phyloP scores from a whole-genome alignment of 2,113 vertebrate genomes.

The Acrocephalus kingi region DNA sequence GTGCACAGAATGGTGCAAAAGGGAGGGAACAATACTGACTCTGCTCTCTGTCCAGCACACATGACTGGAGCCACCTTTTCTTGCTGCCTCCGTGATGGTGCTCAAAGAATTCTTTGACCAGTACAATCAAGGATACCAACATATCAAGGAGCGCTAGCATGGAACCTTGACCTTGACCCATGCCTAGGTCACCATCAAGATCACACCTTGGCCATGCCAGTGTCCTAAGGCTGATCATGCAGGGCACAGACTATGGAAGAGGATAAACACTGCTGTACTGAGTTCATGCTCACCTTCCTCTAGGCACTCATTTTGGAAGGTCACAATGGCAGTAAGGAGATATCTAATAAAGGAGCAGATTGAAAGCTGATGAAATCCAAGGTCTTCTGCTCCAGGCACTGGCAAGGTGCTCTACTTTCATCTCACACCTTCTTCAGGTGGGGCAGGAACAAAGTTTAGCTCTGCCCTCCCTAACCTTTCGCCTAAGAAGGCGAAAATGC shows the following conservation, averaged over 20 bases:
- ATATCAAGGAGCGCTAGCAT: neutral
- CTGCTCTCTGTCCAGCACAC: neutral
- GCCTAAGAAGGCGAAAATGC: neutral
- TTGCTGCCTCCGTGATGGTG: neutral
- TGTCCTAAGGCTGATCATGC: neutral
- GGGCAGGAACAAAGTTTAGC: neutral
- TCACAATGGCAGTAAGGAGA: neutral
- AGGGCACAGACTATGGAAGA: neutral
- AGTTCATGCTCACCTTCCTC: neutral
- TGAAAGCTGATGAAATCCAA: neutral
- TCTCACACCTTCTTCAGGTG: neutral
- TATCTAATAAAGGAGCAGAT: neutral
- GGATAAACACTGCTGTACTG: neutral
- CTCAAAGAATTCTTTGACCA: neutral
- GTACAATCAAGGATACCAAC: neutral
- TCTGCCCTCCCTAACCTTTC: neutral
- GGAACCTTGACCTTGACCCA: neutral
- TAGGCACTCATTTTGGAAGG: neutral
- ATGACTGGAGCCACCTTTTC: neutral
- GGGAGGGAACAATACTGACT: neutral
- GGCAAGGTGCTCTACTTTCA: neutral
- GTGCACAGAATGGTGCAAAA: neutral
- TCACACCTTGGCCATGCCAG: neutral
- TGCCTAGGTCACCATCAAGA: neutral
- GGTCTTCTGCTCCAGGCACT: neutral